These are phyloP conservation scores for Bellardia pandia DNA, from an alignment of 2,888 invertebrate species.

Conservation along the genomic window DNA sequence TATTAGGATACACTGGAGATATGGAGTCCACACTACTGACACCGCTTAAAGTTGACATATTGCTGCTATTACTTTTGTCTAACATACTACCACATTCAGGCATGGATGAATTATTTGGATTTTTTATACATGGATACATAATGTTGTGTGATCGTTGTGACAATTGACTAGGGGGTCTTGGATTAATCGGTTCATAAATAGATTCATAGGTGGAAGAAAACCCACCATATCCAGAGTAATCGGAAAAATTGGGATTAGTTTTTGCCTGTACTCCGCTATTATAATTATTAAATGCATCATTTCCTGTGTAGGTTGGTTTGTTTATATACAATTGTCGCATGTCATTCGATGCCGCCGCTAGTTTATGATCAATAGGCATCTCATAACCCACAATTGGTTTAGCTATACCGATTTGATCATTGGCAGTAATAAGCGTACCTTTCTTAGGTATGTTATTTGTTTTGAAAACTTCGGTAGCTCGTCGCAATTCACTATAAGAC, in stretches of 20 bases:
- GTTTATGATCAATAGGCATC: slow-evolving; percentile 51
- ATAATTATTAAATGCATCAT: slow-evolving; percentile 49
- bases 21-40: slow-evolving; percentile 73
- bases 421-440: not conserved
- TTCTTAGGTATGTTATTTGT: slow-evolving; percentile 52
- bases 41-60: slow-evolving; percentile 66
- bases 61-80: slow-evolving; percentile 63
- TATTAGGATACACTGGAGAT: slow-evolving; percentile 77
- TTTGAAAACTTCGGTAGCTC: slow-evolving; percentile 89
- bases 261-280: slow-evolving; percentile 60
- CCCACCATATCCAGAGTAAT: slow-evolving; percentile 87
- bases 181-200: slow-evolving; percentile 96
- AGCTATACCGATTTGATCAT: slow-evolving; percentile 34
- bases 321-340: slow-evolving; percentile 55
- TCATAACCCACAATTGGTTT: slow-evolving; percentile 59
- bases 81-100: slow-evolving; percentile 62
- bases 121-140: slow-evolving; percentile 87
- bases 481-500: slow-evolving; percentile 93
- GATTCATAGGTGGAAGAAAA: slow-evolving; percentile 93
- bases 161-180: slow-evolving; percentile 90
- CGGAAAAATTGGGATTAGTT: slow-evolving; percentile 78
- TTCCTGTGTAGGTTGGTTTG: slow-evolving; percentile 40
- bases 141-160: slow-evolving; percentile 88
- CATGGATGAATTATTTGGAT: slow-evolving; percentile 75
- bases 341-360: slow-evolving; percentile 25